Evolutionary conservation across 2,888 invertebrate genomes (phyloP), one percentile per base, ranked within the genome.

Genomic region (Oscheius sp.): DNA sequence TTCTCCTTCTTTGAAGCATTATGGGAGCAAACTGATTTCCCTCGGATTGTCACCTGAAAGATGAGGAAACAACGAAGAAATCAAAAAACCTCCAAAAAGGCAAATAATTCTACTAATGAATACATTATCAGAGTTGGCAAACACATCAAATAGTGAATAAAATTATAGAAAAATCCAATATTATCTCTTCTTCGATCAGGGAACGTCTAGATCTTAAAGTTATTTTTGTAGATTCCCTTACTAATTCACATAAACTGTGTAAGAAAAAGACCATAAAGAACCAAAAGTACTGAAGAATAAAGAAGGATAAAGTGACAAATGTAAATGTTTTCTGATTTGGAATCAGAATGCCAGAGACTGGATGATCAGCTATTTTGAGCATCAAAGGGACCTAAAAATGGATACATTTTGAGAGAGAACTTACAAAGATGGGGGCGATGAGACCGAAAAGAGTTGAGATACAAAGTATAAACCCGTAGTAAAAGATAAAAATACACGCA

Each of bases 1-100:
- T 81, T 83, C 58, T 83, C 83, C 66, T 83, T 83, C 76, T 84
- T 84, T 46, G 81, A 81, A 6, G 83, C 83, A 31, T 72, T 78
- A 69, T 83, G 83, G n/a, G 78, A 76, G 72, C 82, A 82, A 15
- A 82, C 82, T 23, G 74, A 69, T 71, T 82, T 82, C n/a, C 82
- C 82, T 42, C 81, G 74, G 17, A 83, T 67, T n/a, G 83, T 82
- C 31, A 82, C 75, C n/a, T n/a, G n/a, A n/a, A n/a, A n/a, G n/a
- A n/a, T n/a, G n/a, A n/a, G n/a, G n/a, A n/a, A n/a, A n/a, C n/a
- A n/a, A n/a, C n/a, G n/a, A n/a, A n/a, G n/a, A n/a, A n/a, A n/a
- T n/a, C n/a, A n/a, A n/a, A n/a, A n/a, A n/a, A n/a, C n/a, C 75
- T 82, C 82, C 17, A 82, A 70, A 70, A 82, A 82, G 12, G 82